Evolutionary conservation across 2,797 vertebrate species (phyloP).

Genomic region (Chaetodon trifasciatus): DNA sequence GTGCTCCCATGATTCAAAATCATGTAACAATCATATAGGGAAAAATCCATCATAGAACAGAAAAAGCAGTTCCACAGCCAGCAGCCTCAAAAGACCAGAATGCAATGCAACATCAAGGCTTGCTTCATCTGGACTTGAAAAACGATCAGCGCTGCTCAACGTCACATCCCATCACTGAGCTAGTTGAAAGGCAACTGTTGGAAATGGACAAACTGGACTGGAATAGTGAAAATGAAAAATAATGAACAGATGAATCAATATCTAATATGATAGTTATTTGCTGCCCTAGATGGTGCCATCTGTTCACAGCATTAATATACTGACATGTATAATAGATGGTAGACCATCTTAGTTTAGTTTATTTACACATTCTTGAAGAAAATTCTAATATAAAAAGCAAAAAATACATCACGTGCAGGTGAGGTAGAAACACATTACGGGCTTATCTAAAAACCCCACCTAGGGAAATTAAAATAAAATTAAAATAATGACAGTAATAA

Average conservation of each 20-base stretch:
- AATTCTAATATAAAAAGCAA: no score
- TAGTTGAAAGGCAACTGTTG: constrained; percentile 15
- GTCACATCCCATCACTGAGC: constrained; percentile 6
- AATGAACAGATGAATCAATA: background rate
- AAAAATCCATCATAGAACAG: constrained; percentile 37
- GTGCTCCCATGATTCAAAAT: constrained; percentile 20
- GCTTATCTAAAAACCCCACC: no score
- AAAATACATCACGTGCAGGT: no score
- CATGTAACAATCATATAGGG: constrained; percentile 25
- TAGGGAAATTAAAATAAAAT: no score
- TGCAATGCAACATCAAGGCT: constrained; percentile 28
- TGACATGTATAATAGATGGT: background rate
- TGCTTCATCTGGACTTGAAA: constrained; percentile 25
- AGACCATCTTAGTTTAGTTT: no score
- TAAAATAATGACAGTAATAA: no score
- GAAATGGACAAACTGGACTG: constrained; percentile 17
- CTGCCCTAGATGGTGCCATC: background rate
- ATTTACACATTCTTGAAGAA: no score
- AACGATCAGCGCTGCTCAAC: constrained; percentile 32
- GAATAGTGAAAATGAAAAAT: background rate
- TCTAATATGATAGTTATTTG: background rate
- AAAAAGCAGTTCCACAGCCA: constrained; percentile 35
- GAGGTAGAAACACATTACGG: no score
- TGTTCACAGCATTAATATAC: background rate
- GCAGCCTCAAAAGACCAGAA: constrained; percentile 11